These are phyloP conservation scores for Hippocampus mohnikei DNA, from an alignment of 2,113 vertebrate genomes.

Conservation along the genomic window DNA sequence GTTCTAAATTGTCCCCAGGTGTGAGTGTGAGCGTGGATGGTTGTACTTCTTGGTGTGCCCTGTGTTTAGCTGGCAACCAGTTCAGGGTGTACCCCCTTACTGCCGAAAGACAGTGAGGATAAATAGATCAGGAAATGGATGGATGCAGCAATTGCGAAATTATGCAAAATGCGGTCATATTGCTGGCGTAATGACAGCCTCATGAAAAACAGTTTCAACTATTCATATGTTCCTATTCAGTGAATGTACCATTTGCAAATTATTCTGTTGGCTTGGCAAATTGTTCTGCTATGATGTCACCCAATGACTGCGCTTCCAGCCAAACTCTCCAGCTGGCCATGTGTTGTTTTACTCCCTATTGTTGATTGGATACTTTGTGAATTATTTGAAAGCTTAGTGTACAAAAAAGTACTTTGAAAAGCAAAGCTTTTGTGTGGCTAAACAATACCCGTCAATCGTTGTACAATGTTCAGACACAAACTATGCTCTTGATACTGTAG, in stretches of 20 bases:
- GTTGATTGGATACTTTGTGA: constrained; percentile 5
- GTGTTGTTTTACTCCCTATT: constrained; percentile 2
- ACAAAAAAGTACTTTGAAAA: background rate
- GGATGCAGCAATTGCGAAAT: too few relatives aligned
- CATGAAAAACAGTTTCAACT: background rate
- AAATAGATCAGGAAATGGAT: too few relatives aligned
- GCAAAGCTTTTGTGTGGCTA: background rate
- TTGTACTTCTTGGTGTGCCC: too few relatives aligned
- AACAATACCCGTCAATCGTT: background rate
- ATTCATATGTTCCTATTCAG: background rate
- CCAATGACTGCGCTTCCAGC: constrained; percentile 25
- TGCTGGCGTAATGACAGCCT: background rate
- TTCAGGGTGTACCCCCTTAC: too few relatives aligned
- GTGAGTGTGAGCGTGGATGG: too few relatives aligned
- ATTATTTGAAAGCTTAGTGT: background rate
- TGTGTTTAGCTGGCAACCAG: too few relatives aligned
- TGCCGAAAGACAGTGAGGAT: too few relatives aligned
- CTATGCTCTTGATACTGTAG: background rate
- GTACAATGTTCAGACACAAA: background rate
- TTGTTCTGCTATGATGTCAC: constrained; percentile 37
- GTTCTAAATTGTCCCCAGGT: too few relatives aligned
- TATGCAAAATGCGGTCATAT: background rate
- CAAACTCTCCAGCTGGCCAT: constrained; percentile 15
- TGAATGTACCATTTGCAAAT: background rate
- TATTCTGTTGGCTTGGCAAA: constrained; percentile 5